Base-by-base conservation (phyloP, 2,888 invertebrate genomes). In the Thereva nobilitata region DNA sequence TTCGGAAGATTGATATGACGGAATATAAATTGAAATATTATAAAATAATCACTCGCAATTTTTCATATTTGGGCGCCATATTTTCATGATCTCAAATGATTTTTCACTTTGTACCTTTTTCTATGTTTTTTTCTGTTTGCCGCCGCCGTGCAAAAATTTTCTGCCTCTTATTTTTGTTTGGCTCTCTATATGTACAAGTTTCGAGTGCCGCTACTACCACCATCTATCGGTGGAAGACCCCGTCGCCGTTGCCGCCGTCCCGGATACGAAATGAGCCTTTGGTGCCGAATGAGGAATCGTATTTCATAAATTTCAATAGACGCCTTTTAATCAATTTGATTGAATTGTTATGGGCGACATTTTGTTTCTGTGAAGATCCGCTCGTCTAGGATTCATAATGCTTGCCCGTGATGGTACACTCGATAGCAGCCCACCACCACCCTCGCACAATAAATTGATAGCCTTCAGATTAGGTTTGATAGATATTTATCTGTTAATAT, bases 1-100 rank as follows among this genome's bases (percentile, higher is more conserved):
- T 50, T 50, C 49, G 45, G 34, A 61, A 66, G 66, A 66, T 66
- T 66, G 66, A 67, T 67, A 63, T 61, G 67, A 67, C 67, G 67
- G 67, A 61, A 67, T 67, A 67, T 67, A 67, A 67, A 67, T 67
- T 67, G 63, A 67, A 67, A 63, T 67, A 67, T 67, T 67, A 67
- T 67, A 67, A 67, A 67, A 67, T 67, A 67, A 67, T 67, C 67
- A 67, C 67, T 63, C 40, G 59, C 67, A 67, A 67, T 67, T 63
- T 67, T 67, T 67, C 67, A 67, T 61, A 67, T 67, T 63, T 49
- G 49, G 41, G 8, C 55, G 54, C 67, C 63, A 67, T 67, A 67
- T 67, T 67, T 67, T 67, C 67, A 67, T 67, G 67, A 67, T 54
- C 61, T 63, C 55, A 52, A 67, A 67, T 67, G 63, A 67, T 54